Conservation (phyloP, 2,797 vertebrate species). For the Orientallactaga sibirica region DNA sequence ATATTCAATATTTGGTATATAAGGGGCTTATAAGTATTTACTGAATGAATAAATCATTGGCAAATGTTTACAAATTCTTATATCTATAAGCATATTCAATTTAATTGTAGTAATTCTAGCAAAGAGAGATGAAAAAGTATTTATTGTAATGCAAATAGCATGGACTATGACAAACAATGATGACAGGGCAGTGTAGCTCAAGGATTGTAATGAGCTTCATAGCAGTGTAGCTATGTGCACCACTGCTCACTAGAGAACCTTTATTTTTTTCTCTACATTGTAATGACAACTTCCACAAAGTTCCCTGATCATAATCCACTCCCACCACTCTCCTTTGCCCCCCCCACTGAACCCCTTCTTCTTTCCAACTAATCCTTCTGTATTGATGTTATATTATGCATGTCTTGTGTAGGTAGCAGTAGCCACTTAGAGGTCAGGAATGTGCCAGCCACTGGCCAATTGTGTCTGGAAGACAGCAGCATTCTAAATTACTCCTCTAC, state of each 20-base stretch:
- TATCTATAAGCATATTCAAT: background rate
- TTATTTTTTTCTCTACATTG: background rate
- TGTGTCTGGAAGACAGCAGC: no score
- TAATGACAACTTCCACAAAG: background rate
- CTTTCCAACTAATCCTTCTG: no score
- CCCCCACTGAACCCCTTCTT: no score
- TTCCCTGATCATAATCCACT: no score
- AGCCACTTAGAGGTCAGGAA: no score
- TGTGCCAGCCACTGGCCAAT: no score
- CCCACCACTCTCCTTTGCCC: no score
- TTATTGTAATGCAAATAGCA: background rate
- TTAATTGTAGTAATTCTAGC: conserved; percentile 48
- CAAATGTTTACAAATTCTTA: conserved; percentile 17
- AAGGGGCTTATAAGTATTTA: conserved; percentile 45
- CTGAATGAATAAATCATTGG: conserved; percentile 33
- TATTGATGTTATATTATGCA: no score
- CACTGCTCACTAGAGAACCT: background rate
- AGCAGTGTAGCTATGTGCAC: background rate
- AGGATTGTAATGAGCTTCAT: background rate
- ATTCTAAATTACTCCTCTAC: no score
- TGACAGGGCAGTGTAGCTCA: background rate
- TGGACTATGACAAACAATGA: background rate
- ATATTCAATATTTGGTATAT: conserved; percentile 8
- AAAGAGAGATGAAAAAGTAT: background rate
- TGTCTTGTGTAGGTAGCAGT: no score